Base-by-base conservation (phyloP, 2,888 invertebrate genomes). In the Polia nebulosa region DNA sequence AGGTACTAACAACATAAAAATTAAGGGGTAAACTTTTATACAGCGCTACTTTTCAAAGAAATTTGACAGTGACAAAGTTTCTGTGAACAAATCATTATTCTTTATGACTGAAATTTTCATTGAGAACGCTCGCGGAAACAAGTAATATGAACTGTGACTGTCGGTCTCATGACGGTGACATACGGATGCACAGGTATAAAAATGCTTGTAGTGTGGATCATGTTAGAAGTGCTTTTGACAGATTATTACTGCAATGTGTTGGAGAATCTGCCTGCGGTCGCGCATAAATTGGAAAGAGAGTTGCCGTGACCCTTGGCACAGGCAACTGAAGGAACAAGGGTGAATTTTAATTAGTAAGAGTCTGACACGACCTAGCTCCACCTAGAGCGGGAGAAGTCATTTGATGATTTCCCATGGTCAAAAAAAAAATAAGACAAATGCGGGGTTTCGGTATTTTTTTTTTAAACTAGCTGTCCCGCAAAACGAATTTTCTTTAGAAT, bases 31-130 rank as follows among this genome's bases (percentile, higher is more conserved):
- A 78, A 85, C 51, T 82, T 79, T 79, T 78, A 76, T 71, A 68
- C 61, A 63, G 41, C 62, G 55, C 61, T 52, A 58, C 53, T 69
- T 74, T 69, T 47, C 73, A 70, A 70, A 72, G 62, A 82, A 83
- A 82, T 51, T 69, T 77, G 59, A 73, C 69, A 70, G 61, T 71
- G 70, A 74, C 53, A 75, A 77, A 73, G 77, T 82, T 73, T 72
- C 68, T 71, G 72, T 27, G 74, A 82, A 85, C 88, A 88, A 90
- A 89, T 88, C 84, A 87, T 89, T 88, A 85, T 86, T 83, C 85
- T 88, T 89, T 87, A 89, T 83, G 85, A 82, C 72, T 78, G 70
- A 83, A 89, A 89, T 88, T 89, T 87, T 85, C 87, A 79, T 77
- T 76, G 78, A 86, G 78, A 78, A 84, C 81, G 73, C 87, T 87